Conservation (phyloP, 1,140 invertebrate species). For the Lordiphosa collinella region DNA sequence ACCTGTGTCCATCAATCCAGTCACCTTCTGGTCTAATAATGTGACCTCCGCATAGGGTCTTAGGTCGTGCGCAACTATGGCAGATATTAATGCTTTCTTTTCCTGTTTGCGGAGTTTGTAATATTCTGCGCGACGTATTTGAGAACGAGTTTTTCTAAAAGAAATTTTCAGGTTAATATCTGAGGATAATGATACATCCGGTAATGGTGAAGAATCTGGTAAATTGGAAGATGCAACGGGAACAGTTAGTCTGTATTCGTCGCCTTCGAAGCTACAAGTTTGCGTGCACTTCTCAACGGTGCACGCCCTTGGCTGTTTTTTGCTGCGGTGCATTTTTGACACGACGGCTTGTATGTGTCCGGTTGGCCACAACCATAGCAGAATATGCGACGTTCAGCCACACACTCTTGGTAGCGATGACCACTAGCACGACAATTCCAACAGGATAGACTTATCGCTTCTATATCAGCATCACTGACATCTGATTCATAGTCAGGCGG, state of each 20-base stretch:
- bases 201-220: background rate
- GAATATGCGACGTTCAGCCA: background rate
- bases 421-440: background rate
- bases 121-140: background rate
- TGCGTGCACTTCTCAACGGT: too few species aligned
- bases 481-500: background rate
- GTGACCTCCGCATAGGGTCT: background rate
- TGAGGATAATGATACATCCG: background rate
- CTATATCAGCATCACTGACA: background rate
- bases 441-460: background rate
- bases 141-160: background rate
- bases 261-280: too few species aligned
- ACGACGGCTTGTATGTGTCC: background rate
- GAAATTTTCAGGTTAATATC: background rate
- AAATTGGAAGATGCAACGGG: background rate
- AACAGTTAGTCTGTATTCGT: slow-evolving; percentile 2
- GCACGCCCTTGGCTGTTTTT: too few species aligned
- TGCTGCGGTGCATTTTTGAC: background rate
- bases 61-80: background rate
- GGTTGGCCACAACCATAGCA: background rate
- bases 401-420: background rate
- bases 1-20: slow-evolving; percentile 6
- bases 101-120: background rate
- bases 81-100: background rate
- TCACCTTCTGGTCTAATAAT: background rate